These are phyloP conservation scores for Taeniopygia guttata DNA, from an alignment of 2,797 vertebrate species.

Conservation along the genomic window DNA sequence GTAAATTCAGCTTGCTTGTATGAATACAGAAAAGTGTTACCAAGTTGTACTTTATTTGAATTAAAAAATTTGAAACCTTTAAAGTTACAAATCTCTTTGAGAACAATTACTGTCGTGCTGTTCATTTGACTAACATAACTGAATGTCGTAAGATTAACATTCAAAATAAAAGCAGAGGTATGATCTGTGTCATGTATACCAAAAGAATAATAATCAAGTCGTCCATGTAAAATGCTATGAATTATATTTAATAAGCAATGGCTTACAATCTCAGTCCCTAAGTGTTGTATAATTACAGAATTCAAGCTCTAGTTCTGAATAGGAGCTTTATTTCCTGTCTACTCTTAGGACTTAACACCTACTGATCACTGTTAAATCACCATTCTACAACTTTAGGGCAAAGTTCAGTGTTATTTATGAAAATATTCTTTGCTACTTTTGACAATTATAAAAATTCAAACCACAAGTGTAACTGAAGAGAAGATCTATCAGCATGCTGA, in stretches of 20 bases:
- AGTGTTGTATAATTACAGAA: background rate
- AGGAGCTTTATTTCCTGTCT: background rate
- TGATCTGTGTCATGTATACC: background rate
- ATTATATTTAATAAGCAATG: conserved; percentile 44
- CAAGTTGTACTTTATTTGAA: background rate
- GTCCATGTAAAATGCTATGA: conserved; percentile 11
- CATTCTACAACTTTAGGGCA: background rate
- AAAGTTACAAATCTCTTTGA: conserved; percentile 10
- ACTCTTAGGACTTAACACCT: background rate
- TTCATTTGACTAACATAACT: conserved; percentile 24
- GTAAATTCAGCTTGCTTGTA: background rate
- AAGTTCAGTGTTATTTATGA: background rate
- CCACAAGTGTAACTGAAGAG: background rate
- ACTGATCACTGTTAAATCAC: background rate
- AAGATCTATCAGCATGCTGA: background rate
- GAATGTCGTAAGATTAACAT: background rate
- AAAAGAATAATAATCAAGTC: conserved; percentile 36
- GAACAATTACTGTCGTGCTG: conserved; percentile 6
- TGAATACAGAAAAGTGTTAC: background rate
- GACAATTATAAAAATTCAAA: background rate
- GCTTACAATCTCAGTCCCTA: background rate
- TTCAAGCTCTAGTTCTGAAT: background rate
- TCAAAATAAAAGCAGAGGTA: conserved; percentile 37
- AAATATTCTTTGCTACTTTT: background rate
- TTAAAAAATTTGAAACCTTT: background rate